These are phyloP conservation scores for Geotrupes spiniger DNA, from an alignment of 2,888 invertebrate genomes.

Conservation along the genomic window DNA sequence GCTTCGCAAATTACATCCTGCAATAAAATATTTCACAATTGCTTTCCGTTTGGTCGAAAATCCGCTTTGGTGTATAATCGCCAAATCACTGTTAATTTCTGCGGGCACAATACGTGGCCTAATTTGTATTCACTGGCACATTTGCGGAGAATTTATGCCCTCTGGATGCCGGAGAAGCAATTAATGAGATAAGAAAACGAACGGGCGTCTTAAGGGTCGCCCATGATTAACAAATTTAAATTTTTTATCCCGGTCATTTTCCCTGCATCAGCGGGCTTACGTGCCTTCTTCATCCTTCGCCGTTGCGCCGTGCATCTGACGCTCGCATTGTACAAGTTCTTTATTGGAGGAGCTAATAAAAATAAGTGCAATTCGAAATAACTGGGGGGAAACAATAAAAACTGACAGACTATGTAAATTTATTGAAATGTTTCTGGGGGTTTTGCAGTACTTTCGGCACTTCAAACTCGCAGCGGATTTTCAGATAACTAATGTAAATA, in stretches of 20 bases:
- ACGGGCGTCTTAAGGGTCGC: conserved; percentile 10
- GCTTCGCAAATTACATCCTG: neutral
- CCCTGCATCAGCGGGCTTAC: too few species aligned
- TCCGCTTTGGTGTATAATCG: conserved; percentile 22
- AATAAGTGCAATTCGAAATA: conserved; percentile 5
- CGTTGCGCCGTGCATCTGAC: too few species aligned
- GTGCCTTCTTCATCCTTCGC: too few species aligned
- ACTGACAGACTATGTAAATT: conserved; percentile 38
- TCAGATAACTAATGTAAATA: conserved; percentile 44
- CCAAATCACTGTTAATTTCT: conserved; percentile 33
- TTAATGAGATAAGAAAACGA: conserved; percentile 37
- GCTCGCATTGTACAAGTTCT: neutral
- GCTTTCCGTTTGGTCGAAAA: neutral
- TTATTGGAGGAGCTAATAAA: neutral
- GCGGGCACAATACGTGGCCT: conserved; percentile 29
- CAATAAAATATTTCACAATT: neutral
- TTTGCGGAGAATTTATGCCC: conserved; percentile 22
- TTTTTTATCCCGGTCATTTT: neutral
- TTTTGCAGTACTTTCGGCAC: conserved; percentile 29
- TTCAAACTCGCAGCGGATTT: conserved; percentile 33
- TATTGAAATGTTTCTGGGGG: conserved; percentile 39
- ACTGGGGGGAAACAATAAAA: conserved; percentile 9
- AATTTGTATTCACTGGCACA: conserved; percentile 26
- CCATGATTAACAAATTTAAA: conserved; percentile 2
- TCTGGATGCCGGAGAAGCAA: conserved; percentile 29